Base-by-base conservation (phyloP, 2,888 invertebrate genomes). In the Gonocerus acuteangulatus region DNA sequence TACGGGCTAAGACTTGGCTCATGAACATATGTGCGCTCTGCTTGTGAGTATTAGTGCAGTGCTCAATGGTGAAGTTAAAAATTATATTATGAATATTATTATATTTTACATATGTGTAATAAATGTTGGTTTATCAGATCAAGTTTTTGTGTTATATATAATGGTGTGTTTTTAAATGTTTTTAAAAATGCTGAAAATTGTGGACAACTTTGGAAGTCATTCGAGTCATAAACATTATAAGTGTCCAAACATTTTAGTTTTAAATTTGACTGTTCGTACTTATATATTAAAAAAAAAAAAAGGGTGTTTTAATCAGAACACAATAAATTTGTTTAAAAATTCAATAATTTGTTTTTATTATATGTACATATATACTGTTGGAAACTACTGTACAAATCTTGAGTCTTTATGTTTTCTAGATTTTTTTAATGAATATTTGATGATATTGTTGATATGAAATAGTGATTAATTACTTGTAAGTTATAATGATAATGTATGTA, bases 41-140 rank as follows among this genome's bases (percentile, higher is more conserved):
- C 57, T 57, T 57, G 18, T 57, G 18, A 3, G 4, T 11, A 32
- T 32, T 19, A 3, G 22, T 57, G 57, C 57, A 57, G 57, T 57
- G 57, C 57, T 57, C 57, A 57, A 57, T 57, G 27, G 16, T 21
- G 21, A 19, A 21, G 9, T 47, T 47, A 47, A 13, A 21, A 7
- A n/a, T n/a, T n/a, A n/a, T 47, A 3, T 16, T 47, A 47, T 47
- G 18, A 21, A 3, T 15, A n/a, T 44, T 54, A 42, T 27, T 23
- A 22, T 54, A 54, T 54, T n/a, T 36, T 36, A 54, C 22, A 54
- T 57, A 45, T 45, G 44, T 57, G 57, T 57, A 57, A 36, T 57
- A 18, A 45, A 18, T 57, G 57, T 57, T 57, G 19, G 44, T 19
- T 16, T 27, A 45, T 47, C 45, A 19, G 27, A 15, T 18, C 11